These are phyloP conservation scores for Chrysolina oricalcia DNA, from an alignment of 2,888 invertebrate species.

Conservation along the genomic window DNA sequence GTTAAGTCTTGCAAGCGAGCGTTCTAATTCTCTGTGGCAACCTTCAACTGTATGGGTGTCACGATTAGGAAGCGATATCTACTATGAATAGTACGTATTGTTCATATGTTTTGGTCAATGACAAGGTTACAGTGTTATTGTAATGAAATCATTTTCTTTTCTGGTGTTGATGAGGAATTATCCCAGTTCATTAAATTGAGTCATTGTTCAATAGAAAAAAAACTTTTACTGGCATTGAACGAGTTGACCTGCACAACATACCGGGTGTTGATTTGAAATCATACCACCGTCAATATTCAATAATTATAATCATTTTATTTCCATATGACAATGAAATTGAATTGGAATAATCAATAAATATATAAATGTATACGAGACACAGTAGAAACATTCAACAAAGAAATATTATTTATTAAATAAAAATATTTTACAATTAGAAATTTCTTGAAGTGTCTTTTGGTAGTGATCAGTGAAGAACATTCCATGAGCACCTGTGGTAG, in stretches of 20 bases:
- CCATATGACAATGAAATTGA: no score
- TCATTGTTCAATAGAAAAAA: constrained; percentile 10
- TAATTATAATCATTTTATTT: no score
- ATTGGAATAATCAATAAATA: no score
- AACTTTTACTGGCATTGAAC: constrained; percentile 10
- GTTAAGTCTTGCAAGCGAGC: not conserved
- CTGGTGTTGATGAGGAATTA: constrained; percentile 22
- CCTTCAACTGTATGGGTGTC: constrained; percentile 19
- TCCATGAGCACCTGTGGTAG: no score
- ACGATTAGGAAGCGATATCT: constrained; percentile 32
- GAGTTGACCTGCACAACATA: not conserved
- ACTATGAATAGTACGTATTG: constrained; percentile 34
- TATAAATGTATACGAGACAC: no score
- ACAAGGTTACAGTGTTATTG: constrained; percentile 37
- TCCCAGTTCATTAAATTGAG: constrained; percentile 7
- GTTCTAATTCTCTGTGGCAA: constrained; percentile 17
- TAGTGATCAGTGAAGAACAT: no score
- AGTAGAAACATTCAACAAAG: no score
- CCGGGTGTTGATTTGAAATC: not conserved
- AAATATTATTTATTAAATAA: no score
- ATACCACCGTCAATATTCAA: no score
- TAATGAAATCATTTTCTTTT: constrained; percentile 40
- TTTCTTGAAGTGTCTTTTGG: no score
- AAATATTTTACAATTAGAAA: no score
- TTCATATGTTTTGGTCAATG: constrained; percentile 42